Evolutionary conservation across 1,140 invertebrate genomes (phyloP).

Genomic region (Brachionus sp.): DNA sequence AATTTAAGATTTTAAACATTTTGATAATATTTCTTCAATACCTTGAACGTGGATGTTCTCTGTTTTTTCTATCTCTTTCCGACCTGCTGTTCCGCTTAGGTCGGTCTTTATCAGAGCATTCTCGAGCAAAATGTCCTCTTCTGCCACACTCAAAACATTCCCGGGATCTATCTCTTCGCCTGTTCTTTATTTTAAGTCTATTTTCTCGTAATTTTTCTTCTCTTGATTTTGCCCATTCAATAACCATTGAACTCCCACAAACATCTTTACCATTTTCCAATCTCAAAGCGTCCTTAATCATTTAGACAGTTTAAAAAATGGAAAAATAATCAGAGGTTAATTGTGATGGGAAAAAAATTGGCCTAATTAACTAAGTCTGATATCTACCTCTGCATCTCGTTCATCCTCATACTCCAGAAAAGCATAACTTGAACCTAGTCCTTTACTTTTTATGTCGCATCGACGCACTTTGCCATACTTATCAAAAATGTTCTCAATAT

Average conservation of each 20-base stretch:
- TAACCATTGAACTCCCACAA: slow-evolving; percentile 59
- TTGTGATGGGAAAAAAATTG: neutral
- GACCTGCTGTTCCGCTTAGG: neutral
- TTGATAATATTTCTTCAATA: neutral
- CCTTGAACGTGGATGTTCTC: neutral
- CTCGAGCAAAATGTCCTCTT: slow-evolving; percentile 77
- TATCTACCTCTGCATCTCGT: slow-evolving; percentile 51
- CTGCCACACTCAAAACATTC: slow-evolving; percentile 79
- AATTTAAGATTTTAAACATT: neutral
- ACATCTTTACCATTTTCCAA: slow-evolving; percentile 62
- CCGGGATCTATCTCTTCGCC: neutral
- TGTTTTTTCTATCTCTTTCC: neutral
- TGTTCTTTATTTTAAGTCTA: neutral
- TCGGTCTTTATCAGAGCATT: slow-evolving; percentile 62
- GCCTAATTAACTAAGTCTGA: slow-evolving; percentile 23
- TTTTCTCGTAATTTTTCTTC: slow-evolving; percentile 14
- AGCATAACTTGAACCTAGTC: slow-evolving; percentile 49
- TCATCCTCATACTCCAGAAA: slow-evolving; percentile 54
- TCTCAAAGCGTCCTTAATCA: slow-evolving; percentile 59
- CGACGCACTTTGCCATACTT: slow-evolving; percentile 49
- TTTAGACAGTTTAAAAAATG: neutral
- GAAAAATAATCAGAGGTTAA: too few species aligned
- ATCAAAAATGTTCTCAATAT: slow-evolving; percentile 51
- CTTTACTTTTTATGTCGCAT: slow-evolving; percentile 51
- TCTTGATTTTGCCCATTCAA: slow-evolving; percentile 61